Base-by-base conservation (phyloP, 2,797 vertebrate genomes). In the Rhinatrema bivittatum region DNA sequence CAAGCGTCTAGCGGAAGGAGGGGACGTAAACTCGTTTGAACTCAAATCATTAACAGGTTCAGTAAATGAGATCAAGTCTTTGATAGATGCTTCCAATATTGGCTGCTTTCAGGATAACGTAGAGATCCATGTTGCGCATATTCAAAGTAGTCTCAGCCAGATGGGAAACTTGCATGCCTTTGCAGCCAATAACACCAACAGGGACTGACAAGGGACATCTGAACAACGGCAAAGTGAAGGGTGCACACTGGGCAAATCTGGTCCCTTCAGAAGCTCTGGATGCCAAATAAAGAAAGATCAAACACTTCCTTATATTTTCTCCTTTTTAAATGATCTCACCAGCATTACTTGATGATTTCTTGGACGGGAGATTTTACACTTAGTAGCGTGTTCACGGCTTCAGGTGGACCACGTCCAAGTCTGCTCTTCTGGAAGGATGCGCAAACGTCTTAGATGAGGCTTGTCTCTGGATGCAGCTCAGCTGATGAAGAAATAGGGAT, bases 31-130 rank as follows among this genome's bases (percentile, higher is more conserved):
- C 75, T 97, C 96, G 16, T 98, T 98, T 81, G 94, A 99, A 74
- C 98, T 99, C 70, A 98, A 99, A 75, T 98, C 96, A 40, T 77
- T 99, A 68, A 98, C 91, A 24, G 96, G 98, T 71, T 98, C 96
- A 27, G 81, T 99, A 52, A 94, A 98, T 55, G 95, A 99, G 72
- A 99, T 99, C 62, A 98, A 98, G 74, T 90, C 81, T 62, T 94
- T 94, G 14, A 91, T 99, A 77, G 91, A 95, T 72, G 75, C 87
- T 46, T 93, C 94, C 55, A 99, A 99, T 77, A 88, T 97, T 86
- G 96, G 95, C 65, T 97, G 95, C 74, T 99, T 98, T 79, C 94
- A 98, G 85, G 94, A 99, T 72, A 99, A 97, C 1, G 95, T 98
- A 7, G 96, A 99, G 81, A 97, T 99, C 70, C 94, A 99, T 2